Conservation (phyloP, 2,888 invertebrate genomes). For the Hypolimnas misippus region DNA sequence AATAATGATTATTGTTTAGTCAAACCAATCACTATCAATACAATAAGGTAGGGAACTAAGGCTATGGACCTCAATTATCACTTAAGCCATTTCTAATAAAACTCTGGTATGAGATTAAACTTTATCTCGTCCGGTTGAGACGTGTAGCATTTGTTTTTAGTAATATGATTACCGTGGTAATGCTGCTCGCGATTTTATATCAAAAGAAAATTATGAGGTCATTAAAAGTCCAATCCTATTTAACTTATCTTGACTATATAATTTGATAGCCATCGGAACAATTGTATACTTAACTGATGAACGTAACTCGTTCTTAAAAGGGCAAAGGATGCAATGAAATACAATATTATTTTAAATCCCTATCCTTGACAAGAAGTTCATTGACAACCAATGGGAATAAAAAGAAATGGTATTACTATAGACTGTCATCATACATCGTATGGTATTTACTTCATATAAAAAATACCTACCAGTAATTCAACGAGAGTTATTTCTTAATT, state of each 20-base stretch:
- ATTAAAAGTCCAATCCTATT: not conserved
- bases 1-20: too few species aligned
- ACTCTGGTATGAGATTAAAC: not conserved
- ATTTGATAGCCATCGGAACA: not conserved
- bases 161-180: conserved; percentile 32
- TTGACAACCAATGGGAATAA: too few species aligned
- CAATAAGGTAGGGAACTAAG: not conserved
- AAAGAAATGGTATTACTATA: too few species aligned
- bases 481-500: conserved; percentile 1
- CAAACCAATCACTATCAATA: too few species aligned
- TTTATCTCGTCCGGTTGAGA: conserved; percentile 37
- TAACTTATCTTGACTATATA: too few species aligned
- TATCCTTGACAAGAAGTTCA: too few species aligned
- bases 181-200: not conserved
- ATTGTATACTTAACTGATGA: too few species aligned
- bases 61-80: not conserved
- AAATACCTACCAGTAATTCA: not conserved
- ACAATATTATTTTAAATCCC: too few species aligned
- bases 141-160: conserved; percentile 24
- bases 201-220: not conserved
- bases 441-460: not conserved
- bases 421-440: too few species aligned
- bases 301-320: too few species aligned
- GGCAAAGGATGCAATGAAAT: too few species aligned
- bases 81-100: not conserved